Evolutionary conservation across 2,888 invertebrate genomes (phyloP).

Genomic region (Lymantria dispar): DNA sequence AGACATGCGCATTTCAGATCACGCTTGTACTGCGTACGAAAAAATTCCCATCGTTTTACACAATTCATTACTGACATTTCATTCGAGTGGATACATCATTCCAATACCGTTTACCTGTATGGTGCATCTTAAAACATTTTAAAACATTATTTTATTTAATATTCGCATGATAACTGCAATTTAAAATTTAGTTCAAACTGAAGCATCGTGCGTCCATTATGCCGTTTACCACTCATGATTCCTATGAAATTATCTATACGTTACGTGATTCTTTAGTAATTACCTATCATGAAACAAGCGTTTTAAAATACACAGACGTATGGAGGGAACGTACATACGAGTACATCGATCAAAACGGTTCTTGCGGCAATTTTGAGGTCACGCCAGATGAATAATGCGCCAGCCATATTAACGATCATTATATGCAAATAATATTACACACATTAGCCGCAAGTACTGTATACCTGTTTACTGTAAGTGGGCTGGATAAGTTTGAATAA

Average conservation of each 20-base stretch:
- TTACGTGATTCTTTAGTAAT: slow-evolving; percentile 39
- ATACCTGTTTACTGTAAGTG: slow-evolving; percentile 28
- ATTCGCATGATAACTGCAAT: slow-evolving; percentile 23
- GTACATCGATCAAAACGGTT: slow-evolving; percentile 59
- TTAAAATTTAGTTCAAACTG: slow-evolving; percentile 25
- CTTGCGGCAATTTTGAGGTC: slow-evolving; percentile 71
- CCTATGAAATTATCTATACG: slow-evolving; percentile 41
- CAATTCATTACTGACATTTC: slow-evolving; percentile 2
- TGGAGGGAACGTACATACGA: slow-evolving; percentile 12
- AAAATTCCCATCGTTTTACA: slow-evolving; percentile 1
- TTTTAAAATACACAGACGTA: slow-evolving; percentile 39
- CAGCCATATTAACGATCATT: slow-evolving; percentile 74
- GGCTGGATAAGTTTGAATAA: slow-evolving; percentile 20
- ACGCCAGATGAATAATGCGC: slow-evolving; percentile 68
- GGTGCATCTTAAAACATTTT: slow-evolving; percentile 4
- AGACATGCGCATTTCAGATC: slow-evolving; percentile 1
- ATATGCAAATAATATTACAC: slow-evolving; percentile 79
- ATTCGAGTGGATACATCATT: not conserved
- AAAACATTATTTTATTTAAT: slow-evolving; percentile 22
- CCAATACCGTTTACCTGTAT: not conserved
- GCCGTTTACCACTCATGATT: slow-evolving; percentile 37
- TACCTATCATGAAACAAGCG: slow-evolving; percentile 39
- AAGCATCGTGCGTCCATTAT: slow-evolving; percentile 26
- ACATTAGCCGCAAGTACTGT: slow-evolving; percentile 34
- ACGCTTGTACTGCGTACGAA: not conserved